Percentiles rank a stretch among this genome's conserved stretches.
Evolutionary conservation across 2,797 vertebrate species (phyloP).

Genomic region (Corythornis leucogaster): DNA sequence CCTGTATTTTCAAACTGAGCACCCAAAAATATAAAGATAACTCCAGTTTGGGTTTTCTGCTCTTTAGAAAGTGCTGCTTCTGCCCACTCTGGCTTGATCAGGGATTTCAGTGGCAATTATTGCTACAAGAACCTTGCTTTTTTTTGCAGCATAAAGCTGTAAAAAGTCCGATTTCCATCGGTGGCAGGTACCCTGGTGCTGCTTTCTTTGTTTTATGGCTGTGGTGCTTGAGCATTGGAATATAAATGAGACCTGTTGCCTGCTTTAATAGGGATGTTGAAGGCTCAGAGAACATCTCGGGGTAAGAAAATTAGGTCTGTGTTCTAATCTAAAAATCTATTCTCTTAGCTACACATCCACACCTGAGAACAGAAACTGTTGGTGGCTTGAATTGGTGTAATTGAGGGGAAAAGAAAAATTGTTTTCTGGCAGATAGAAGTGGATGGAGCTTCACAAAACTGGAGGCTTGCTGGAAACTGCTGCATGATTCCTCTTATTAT

Average conservation of each 20-base stretch:
- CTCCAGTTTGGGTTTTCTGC: neutral
- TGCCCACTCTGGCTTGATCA: neutral
- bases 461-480: neutral
- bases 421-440: neutral
- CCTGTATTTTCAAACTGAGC: neutral
- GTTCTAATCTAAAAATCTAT: neutral
- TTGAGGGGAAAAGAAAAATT: neutral
- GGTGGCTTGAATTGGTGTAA: neutral
- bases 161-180: neutral
- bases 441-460: neutral
- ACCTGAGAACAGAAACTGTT: neutral
- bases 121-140: neutral
- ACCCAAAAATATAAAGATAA: neutral
- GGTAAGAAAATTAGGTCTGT: neutral
- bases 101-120: neutral
- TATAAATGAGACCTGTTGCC: neutral
- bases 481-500: neutral
- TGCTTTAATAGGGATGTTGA: neutral
- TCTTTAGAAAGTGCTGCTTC: neutral
- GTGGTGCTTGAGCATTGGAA: neutral
- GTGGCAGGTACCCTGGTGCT: neutral
- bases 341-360: neutral
- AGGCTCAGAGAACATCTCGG: neutral
- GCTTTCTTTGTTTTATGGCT: neutral
- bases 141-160: neutral